Evolutionary conservation across 2,113 vertebrate genomes (phyloP).

Genomic region (Peucedramus taeniatus): DNA sequence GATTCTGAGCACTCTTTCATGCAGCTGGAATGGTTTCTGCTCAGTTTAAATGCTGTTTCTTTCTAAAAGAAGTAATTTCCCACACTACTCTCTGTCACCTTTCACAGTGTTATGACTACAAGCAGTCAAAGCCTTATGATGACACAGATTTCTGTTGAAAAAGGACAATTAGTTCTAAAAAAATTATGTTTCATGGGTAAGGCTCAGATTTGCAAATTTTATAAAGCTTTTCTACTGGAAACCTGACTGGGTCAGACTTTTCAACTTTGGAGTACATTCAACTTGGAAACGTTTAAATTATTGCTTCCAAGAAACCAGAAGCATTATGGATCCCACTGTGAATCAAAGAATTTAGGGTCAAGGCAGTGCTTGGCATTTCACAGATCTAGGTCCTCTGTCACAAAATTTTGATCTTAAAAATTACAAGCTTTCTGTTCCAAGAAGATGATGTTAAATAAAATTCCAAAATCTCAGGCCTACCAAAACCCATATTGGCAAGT

Average conservation of each 20-base stretch:
- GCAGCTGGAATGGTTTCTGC: not conserved
- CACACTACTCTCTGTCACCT: not conserved
- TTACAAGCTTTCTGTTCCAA: not conserved
- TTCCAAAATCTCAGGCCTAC: not conserved
- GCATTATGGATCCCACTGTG: not conserved
- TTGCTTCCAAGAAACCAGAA: not conserved
- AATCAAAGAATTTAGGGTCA: not conserved
- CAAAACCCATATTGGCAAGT: not conserved
- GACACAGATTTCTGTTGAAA: not conserved
- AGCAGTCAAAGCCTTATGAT: not conserved
- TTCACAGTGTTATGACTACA: not conserved
- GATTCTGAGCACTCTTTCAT: not conserved
- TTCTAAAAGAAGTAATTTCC: not conserved
- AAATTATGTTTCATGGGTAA: not conserved
- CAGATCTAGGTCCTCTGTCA: not conserved
- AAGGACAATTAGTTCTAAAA: not conserved
- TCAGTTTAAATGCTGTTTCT: not conserved
- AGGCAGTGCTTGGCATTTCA: not conserved
- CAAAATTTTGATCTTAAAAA: not conserved
- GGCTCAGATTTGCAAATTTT: not conserved
- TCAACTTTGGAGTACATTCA: not conserved
- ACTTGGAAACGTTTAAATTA: not conserved
- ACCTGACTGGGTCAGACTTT: not conserved
- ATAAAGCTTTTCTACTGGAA: not conserved
- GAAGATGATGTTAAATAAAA: not conserved